Percentiles rank a stretch among this genome's conserved stretches.
Evolutionary conservation across 2,113 vertebrate species (phyloP).

Genomic region (Etheostoma cragini): DNA sequence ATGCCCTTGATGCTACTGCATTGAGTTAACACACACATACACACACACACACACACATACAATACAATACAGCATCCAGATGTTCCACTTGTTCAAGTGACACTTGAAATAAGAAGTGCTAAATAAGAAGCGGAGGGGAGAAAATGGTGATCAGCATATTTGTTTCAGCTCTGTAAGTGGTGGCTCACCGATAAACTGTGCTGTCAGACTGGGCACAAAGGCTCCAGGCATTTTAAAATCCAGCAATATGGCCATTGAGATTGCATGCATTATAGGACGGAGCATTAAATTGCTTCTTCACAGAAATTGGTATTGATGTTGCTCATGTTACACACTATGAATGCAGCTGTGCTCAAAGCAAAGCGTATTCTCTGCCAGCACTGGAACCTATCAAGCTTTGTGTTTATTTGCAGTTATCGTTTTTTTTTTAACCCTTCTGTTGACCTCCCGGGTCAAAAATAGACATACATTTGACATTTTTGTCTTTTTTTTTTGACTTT

Average conservation of each 20-base stretch:
- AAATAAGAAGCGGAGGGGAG: conserved; percentile 10
- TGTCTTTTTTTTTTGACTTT: no score
- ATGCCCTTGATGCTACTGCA: conserved; percentile 37
- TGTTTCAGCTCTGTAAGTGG: conserved; percentile 19
- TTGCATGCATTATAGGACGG: conserved; percentile 26
- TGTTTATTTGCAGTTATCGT: not conserved
- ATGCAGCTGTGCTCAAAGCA: conserved; percentile 2
- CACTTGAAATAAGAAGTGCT: not conserved
- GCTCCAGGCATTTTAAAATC: conserved; percentile 22
- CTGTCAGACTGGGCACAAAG: conserved; percentile 2
- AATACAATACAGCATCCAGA: conserved; percentile 22
- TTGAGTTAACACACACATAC: conserved; percentile 2
- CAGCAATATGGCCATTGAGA: conserved; percentile 26
- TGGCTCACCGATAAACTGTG: not conserved
- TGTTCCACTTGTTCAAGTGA: conserved; percentile 21
- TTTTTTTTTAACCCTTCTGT: not conserved
- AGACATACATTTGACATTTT: no score
- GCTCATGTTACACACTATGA: not conserved
- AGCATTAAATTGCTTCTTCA: conserved; percentile 24
- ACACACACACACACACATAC: conserved; percentile 9
- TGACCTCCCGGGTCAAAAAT: no score
- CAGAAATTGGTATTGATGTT: conserved; percentile 20
- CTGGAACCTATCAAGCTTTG: not conserved
- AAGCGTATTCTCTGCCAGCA: not conserved
- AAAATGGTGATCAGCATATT: conserved; percentile 43